Evolutionary conservation across 1,140 invertebrate species (phyloP).

Genomic region (Carcinoscorpius rotundicauda): DNA sequence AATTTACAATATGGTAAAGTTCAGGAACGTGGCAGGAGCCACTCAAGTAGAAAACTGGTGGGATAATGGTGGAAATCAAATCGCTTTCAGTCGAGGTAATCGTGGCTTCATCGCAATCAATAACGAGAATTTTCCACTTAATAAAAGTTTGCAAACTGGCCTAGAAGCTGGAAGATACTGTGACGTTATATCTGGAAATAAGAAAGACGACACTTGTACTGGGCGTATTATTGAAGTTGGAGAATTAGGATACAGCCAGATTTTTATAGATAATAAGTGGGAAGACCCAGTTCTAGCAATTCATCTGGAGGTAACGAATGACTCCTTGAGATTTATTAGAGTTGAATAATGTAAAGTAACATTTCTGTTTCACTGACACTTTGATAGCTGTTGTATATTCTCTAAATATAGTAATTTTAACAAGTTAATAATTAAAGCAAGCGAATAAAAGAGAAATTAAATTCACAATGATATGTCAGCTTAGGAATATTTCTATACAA

Average conservation of each 20-base stretch:
- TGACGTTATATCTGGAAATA: conserved; percentile 66
- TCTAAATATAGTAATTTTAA: too few relatives aligned
- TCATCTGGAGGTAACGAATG: conserved; percentile 41
- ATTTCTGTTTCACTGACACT: too few relatives aligned
- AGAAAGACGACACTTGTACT: conserved; percentile 47
- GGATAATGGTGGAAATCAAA: conserved; percentile 57
- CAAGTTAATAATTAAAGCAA: too few relatives aligned
- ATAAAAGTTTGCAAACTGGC: conserved; percentile 43
- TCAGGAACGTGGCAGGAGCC: conserved; percentile 49
- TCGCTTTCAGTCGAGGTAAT: conserved; percentile 56
- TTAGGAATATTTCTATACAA: too few relatives aligned
- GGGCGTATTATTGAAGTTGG: conserved; percentile 55
- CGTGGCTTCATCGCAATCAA: conserved; percentile 62
- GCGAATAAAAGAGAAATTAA: too few relatives aligned
- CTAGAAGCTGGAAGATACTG: conserved; percentile 66
- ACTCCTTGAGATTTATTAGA: too few relatives aligned
- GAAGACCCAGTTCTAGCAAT: conserved; percentile 65
- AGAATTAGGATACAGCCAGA: conserved; percentile 45
- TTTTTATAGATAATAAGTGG: conserved; percentile 43
- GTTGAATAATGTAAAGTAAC: too few relatives aligned
- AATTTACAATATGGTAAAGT: conserved; percentile 65
- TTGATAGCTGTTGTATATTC: too few relatives aligned
- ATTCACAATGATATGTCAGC: too few relatives aligned
- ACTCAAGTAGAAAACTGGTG: conserved; percentile 42
- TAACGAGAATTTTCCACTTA: conserved; percentile 26